Conservation (phyloP, 2,797 vertebrate genomes). For the Dryobates pubescens region DNA sequence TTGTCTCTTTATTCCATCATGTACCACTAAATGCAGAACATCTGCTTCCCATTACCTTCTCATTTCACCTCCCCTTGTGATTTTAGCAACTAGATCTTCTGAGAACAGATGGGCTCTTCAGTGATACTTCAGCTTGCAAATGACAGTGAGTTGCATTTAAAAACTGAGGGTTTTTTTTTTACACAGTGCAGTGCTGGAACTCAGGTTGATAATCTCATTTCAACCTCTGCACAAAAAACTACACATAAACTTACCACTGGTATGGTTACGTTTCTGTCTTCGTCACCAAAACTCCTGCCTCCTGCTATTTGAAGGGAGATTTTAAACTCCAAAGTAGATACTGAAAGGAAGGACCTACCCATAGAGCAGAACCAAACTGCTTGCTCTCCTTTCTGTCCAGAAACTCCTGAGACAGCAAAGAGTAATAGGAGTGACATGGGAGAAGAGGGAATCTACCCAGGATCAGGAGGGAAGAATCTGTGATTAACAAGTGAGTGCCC, state of each 20-base stretch:
- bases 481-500: not conserved
- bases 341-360: not conserved
- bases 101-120: not conserved
- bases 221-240: not conserved
- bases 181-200: not conserved
- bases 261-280: not conserved
- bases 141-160: not conserved
- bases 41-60: not conserved
- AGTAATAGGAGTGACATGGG: not conserved
- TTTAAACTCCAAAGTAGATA: slow-evolving; percentile 38
- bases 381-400: not conserved
- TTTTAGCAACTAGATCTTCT: not conserved
- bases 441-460: not conserved
- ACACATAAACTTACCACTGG: not conserved
- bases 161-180: not conserved
- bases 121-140: not conserved
- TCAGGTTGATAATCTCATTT: not conserved
- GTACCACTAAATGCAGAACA: not conserved
- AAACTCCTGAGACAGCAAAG: not conserved
- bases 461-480: not conserved
- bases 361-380: not conserved
- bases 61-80: not conserved
- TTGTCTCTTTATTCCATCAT: not conserved
- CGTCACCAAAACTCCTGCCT: not conserved
- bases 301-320: not conserved